Base-by-base conservation (phyloP, 2,113 vertebrate species). In the Pygoscelis adeliae region DNA sequence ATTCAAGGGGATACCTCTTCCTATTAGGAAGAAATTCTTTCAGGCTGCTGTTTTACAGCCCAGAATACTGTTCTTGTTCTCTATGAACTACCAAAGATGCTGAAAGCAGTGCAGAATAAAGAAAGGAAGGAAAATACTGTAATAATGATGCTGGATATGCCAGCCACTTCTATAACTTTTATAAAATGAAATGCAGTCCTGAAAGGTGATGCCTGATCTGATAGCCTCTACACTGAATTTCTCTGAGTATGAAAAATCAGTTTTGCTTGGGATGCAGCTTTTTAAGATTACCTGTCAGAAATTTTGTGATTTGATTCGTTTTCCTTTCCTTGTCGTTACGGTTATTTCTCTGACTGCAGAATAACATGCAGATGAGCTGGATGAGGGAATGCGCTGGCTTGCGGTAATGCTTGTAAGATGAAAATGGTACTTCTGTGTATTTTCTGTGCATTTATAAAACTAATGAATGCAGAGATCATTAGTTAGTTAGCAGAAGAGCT, bases 371-470 rank as follows among this genome's bases (percentile, higher is more conserved):
- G 49, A 94, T 97, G 85, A 91, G 59, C 83, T 94, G 50, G 23
- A 44, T 59, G 94, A 94, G 42, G 46, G 89, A 89, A 47, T 34
- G 71, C 50, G 87, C 29, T 5, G 30, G 47, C 88, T 83, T 95
- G 76, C 13, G 9, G 78, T 87, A 47, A 77, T 79, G 58, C 2
- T 5, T 86, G 9, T 26, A 27, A 83, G 50, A 65, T 36, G 26
- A 69, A 86, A 76, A 84, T 66, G 56, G 76, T 79, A 82, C 40
- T 93, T 89, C 40, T 86, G 80, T 79, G 52, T 78, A 96, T 93
- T 92, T 88, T 94, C 85, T 65, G 27, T 91, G 94, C 86, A 90
- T 95, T 93, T 92, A 69, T 96, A 94, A 91, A 93, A 84, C 67
- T 89, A 96, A 91, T 96, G 83, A 96, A 95, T 89, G 71, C 82